These are phyloP conservation scores for Prolemur simus DNA, from an alignment of 2,113 vertebrate species.

Conservation along the genomic window DNA sequence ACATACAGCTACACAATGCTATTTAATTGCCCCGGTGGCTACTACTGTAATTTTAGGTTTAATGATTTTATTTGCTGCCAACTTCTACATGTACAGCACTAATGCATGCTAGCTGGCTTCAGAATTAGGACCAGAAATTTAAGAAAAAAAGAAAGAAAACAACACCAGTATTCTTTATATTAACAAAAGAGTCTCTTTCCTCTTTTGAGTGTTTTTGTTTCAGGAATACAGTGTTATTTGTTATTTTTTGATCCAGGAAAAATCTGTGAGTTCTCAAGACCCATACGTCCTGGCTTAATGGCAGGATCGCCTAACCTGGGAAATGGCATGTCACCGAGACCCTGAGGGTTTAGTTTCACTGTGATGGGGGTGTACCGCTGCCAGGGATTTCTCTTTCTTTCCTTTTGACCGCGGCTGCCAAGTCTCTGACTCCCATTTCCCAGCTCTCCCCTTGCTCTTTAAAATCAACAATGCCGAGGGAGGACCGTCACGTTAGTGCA, in stretches of 20 bases:
- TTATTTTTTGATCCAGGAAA: constrained; percentile 31
- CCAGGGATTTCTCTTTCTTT: constrained; percentile 26
- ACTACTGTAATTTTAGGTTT: not conserved
- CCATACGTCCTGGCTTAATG: not conserved
- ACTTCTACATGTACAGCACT: not conserved
- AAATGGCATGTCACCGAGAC: not conserved
- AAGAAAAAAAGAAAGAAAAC: constrained; percentile 2
- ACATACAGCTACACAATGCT: not conserved
- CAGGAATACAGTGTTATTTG: not conserved
- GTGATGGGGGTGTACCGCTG: not conserved
- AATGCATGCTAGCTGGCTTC: not conserved
- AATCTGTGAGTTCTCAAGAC: constrained; percentile 39
- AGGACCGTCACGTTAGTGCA: not conserved
- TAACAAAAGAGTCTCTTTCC: constrained; percentile 38
- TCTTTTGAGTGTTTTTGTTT: constrained; percentile 29
- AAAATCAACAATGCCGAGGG: not conserved
- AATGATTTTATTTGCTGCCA: constrained; percentile 22
- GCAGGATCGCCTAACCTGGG: not conserved
- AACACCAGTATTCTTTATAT: not conserved
- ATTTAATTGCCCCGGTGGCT: not conserved
- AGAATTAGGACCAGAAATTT: not conserved
- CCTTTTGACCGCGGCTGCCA: not conserved
- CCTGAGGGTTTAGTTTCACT: not conserved
- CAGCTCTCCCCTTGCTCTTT: not conserved
- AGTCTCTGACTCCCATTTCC: not conserved